Evolutionary conservation across 2,797 vertebrate species (phyloP).

Genomic region (Heteromormyrus szaboi): DNA sequence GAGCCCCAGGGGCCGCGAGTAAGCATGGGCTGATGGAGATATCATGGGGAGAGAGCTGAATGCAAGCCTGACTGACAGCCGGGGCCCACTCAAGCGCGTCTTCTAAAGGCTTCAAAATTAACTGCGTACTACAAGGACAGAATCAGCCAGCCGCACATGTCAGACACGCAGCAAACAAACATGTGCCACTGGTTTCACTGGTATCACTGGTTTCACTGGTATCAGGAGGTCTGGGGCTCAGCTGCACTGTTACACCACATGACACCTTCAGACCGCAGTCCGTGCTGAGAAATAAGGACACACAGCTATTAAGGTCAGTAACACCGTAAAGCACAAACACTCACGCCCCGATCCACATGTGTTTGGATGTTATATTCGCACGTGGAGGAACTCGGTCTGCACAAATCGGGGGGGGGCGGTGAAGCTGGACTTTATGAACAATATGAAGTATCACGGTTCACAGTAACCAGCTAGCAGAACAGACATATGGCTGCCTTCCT

Average conservation of each 20-base stretch:
- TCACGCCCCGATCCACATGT: neutral
- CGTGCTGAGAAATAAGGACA: neutral
- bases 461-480: neutral
- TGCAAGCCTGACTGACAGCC: neutral
- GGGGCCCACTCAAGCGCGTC: neutral
- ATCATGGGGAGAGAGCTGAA: neutral
- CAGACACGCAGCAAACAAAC: neutral
- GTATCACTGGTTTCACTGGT: no score
- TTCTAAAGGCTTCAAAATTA: neutral
- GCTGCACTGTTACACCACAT: neutral
- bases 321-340: neutral
- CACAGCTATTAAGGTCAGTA: conserved; percentile 12
- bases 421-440: neutral
- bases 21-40: neutral
- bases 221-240: neutral
- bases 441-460: neutral
- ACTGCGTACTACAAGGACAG: neutral
- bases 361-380: neutral
- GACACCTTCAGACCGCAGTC: neutral
- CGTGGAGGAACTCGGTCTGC: neutral
- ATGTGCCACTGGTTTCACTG: no score
- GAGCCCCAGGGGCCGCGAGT: neutral
- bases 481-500: neutral
- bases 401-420: no score
- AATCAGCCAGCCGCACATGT: neutral